These are phyloP conservation scores for Trisateles emortualis DNA, from an alignment of 2,888 invertebrate species.

Conservation along the genomic window DNA sequence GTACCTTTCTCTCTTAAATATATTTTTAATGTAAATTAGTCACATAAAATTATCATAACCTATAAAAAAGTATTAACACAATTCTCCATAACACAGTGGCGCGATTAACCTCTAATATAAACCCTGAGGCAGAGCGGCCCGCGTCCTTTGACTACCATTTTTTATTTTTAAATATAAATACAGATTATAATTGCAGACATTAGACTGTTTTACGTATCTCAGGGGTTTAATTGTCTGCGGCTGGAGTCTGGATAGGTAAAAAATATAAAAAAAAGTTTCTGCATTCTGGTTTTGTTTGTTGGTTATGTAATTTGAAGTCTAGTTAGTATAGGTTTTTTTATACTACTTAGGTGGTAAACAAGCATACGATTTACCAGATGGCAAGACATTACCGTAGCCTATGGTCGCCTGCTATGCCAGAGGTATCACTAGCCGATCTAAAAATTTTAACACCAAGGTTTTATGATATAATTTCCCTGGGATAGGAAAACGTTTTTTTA, in stretches of 20 bases:
- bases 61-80: slow-evolving; percentile 34
- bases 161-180: slow-evolving; percentile 66
- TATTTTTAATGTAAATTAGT: background rate
- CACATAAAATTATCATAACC: slow-evolving; percentile 12
- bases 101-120: slow-evolving; percentile 29
- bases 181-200: slow-evolving; percentile 78
- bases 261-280: slow-evolving; percentile 6
- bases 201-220: slow-evolving; percentile 76
- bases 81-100: slow-evolving; percentile 37
- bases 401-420: no score
- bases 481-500: no score
- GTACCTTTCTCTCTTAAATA: no score
- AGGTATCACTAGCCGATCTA: no score
- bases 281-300: background rate
- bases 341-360: no score
- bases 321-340: no score
- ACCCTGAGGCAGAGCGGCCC: slow-evolving; percentile 61
- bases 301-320: background rate
- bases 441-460: no score
- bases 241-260: slow-evolving; percentile 39
- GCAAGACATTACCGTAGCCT: no score
- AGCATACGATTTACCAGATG: no score
- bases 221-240: slow-evolving; percentile 77
- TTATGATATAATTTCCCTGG: no score
- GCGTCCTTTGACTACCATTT: slow-evolving; percentile 72